Evolutionary conservation across 2,113 vertebrate genomes (phyloP).

Genomic region (Cinclus mexicanus): DNA sequence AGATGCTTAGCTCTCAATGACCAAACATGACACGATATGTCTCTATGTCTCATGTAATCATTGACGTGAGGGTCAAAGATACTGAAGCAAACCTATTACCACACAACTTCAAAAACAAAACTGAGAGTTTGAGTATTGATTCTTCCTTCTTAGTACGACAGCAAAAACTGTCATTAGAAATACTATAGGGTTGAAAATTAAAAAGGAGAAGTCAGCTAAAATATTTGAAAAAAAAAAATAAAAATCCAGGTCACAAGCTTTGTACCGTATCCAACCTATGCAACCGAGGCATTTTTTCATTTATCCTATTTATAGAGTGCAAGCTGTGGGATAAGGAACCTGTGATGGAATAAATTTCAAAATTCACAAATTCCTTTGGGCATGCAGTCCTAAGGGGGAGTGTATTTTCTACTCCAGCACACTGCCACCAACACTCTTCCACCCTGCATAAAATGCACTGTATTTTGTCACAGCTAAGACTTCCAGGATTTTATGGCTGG

Average conservation of each 20-base stretch:
- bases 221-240: background rate
- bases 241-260: background rate
- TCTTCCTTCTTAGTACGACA: background rate
- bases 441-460: background rate
- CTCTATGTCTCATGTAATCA: background rate
- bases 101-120: background rate
- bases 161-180: background rate
- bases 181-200: background rate
- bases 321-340: background rate
- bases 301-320: background rate
- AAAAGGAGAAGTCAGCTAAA: background rate
- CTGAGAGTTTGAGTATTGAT: background rate
- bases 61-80: background rate
- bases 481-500: background rate
- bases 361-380: rapidly evolving
- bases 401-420: background rate
- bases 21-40: background rate
- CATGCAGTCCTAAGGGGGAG: background rate
- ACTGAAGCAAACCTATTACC: background rate
- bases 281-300: background rate
- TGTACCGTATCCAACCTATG: background rate
- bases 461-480: background rate
- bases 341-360: background rate
- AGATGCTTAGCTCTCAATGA: background rate
- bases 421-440: background rate